Percentiles rank a stretch among this genome's conserved stretches.
Conservation (phyloP, 2,888 invertebrate species). For the Pyrrhia umbra region DNA sequence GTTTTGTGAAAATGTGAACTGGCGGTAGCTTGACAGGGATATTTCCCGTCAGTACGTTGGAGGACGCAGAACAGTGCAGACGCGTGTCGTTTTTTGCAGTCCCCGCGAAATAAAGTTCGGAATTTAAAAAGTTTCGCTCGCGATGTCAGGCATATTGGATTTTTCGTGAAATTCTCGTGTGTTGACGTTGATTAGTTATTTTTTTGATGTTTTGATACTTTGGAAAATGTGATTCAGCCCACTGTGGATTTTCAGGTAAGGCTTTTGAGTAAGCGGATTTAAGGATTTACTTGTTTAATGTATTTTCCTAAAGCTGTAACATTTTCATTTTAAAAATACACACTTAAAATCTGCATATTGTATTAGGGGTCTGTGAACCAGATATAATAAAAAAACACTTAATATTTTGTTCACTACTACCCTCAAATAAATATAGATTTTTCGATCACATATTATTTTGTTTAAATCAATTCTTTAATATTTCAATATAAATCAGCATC, state of each 20-base stretch:
- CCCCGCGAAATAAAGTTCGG: conserved; percentile 62
- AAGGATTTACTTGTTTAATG: conserved; percentile 28
- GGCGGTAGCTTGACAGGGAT: conserved; percentile 42
- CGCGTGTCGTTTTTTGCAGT: conserved; percentile 31
- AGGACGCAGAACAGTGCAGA: conserved; percentile 27
- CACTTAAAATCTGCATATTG: background rate
- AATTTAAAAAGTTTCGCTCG: conserved; percentile 59
- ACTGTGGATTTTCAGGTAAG: conserved; percentile 52
- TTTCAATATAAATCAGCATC: background rate
- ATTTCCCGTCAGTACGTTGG: conserved; percentile 56
- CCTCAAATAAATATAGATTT: too few relatives aligned
- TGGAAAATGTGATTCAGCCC: conserved; percentile 47
- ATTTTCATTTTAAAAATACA: conserved; percentile 15
- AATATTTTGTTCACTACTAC: too few relatives aligned
- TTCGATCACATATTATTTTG: too few relatives aligned
- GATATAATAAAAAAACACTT: background rate
- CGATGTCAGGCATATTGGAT: conserved; percentile 47
- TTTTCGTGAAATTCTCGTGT: conserved; percentile 52
- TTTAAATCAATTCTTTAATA: too few relatives aligned
- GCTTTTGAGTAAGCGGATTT: conserved; percentile 32
- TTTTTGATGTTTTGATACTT: conserved; percentile 26
- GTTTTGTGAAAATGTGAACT: conserved; percentile 10
- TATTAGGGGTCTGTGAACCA: background rate
- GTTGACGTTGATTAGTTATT: conserved; percentile 38
- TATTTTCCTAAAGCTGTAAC: background rate